Base-by-base conservation (phyloP, 2,797 vertebrate genomes). In the Margarornis squamiger region DNA sequence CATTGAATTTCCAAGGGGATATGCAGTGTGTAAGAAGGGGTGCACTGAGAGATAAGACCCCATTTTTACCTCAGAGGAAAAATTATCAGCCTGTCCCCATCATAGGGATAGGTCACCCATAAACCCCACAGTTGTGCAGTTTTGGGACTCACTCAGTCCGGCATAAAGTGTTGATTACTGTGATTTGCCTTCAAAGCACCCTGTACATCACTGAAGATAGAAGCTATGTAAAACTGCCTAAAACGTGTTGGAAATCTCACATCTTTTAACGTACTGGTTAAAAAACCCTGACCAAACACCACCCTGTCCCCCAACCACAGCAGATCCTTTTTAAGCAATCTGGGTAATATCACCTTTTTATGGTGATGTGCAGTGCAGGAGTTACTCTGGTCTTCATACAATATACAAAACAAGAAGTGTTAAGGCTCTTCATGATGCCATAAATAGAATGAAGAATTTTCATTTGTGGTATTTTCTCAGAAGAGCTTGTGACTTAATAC, bases 191-290 rank as follows among this genome's bases (percentile, higher is more conserved):
- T 90, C 41, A 57, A 24, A 65, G 24, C 21, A 15, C 4, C 3
- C 23, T 61, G 16, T 61, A 26, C 7, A 19, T 43, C 15, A 16
- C 54, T 79, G 72, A 75, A 49, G 55, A 58, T 46, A 32, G 6
- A 58, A 75, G 12, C 21, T 39, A 10, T 0, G 0, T 65, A 34
- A 58, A 79, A 72, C 43, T 38, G 18, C 2, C 15, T 43, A 43
- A 79, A 76, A 12, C 14, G 10, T 2, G 2, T 22, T 52, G 59
- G 51, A 76, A 90, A 41, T 70, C 8, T 66, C 30, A n/a, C 10
- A 7, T 67, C 14, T 59, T 90, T 49, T 51, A 58, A 76, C 72
- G n/a, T 23, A 18, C 10, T n/a, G 13, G 7, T 77, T 54, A 2
- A 62, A 79, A 73, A 90, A 46, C 3, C 4, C 7, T 10, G 13